Base-by-base conservation (phyloP, 2,888 invertebrate genomes). In the Thereva nobilitata region DNA sequence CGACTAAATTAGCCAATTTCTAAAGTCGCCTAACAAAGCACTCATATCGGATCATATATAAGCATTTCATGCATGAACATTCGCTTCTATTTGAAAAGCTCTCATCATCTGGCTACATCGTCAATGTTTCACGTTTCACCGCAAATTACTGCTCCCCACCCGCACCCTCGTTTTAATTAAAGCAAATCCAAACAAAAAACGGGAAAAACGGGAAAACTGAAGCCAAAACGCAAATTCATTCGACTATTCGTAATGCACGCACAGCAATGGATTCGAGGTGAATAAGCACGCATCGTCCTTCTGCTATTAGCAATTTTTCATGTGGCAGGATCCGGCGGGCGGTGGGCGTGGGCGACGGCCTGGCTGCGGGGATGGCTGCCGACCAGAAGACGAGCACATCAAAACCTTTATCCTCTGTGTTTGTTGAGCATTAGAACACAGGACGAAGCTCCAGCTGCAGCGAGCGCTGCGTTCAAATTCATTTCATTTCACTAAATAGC, bases 201-300 rank as follows among this genome's bases (percentile, higher is more conserved):
- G 23, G 23, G 23, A 23, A 23, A 23, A 23, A 23, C 23, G 1
- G 23, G 23, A 57, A 67, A 67, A 61, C 56, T 61, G 55, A 68
- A 68, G 65, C 68, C 68, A 42, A 68, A 68, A 68, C 68, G 68
- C 68, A 68, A 68, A 68, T 68, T 68, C 66, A 68, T 68, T 65
- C 61, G 68, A 66, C 65, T 68, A 53, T 64, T 50, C 57, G 47
- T 47, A 37, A 38, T 53, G 59, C 59, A 66, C 53, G 65, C 68
- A 59, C 59, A 59, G 68, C 65, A 66, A 65, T 54, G 52, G 53
- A 23, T 41, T 52, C 40, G 56, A 57, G 64, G 64, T 64, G 64
- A 57, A 67, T 42, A 45, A 49, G 61, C 65, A 68, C 68, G 68
- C 68, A 68, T 63, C 61, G 52, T 54, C 57, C 68, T 59, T 50